Percentiles rank a stretch among this genome's conserved stretches.
phyloP scores from a whole-genome alignment of 2,113 vertebrate species.

The Spizaetus ornatus region DNA sequence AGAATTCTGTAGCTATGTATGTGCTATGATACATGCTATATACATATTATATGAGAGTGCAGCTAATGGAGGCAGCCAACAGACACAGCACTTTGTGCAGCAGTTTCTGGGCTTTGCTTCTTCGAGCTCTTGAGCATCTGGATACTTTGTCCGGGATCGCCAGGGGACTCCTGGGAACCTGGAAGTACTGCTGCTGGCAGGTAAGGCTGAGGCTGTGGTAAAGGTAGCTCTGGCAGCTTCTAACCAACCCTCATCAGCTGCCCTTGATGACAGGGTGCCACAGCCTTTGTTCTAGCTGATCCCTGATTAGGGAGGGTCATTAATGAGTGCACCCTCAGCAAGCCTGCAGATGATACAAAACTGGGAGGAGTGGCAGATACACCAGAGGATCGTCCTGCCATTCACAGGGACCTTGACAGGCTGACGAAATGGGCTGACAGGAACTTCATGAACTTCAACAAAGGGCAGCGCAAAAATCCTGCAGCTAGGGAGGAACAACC shows the following conservation, averaged over 20 bases:
- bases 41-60: neutral
- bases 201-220: neutral
- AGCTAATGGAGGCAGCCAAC: neutral
- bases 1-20: neutral
- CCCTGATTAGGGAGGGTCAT: neutral
- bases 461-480: neutral
- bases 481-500: neutral
- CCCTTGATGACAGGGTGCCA: neutral
- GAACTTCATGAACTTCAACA: neutral
- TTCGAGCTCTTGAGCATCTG: neutral
- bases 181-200: neutral
- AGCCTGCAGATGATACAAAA: neutral
- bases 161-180: neutral
- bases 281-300: neutral
- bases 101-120: neutral
- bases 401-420: neutral
- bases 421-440: neutral
- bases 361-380: neutral
- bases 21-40: neutral
- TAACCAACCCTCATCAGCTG: neutral
- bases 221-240: neutral
- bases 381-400: neutral
- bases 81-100: neutral
- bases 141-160: neutral
- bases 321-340: neutral